phyloP scores from a whole-genome alignment of 1,140 invertebrate genomes.

The Sarcophaga bullata region DNA sequence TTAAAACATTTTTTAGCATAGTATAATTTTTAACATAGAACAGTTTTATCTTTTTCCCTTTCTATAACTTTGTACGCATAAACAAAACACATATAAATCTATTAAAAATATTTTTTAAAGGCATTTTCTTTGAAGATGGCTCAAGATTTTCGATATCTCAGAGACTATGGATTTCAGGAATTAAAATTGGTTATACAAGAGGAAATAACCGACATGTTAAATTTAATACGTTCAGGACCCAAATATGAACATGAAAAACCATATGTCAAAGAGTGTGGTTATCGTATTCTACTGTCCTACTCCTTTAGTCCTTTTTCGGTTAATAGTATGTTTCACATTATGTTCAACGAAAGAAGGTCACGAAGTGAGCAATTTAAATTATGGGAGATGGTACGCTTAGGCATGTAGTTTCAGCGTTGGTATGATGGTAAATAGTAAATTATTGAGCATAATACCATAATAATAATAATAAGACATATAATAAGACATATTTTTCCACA shows the following conservation, averaged over 20 bases:
- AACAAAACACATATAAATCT: neutral
- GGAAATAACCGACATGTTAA: constrained; percentile 69
- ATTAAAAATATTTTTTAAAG: constrained; percentile 57
- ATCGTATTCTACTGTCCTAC: constrained; percentile 66
- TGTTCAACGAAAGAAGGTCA: constrained; percentile 64
- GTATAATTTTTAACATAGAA: no score
- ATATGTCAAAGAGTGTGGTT: constrained; percentile 66
- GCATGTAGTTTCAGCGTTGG: constrained; percentile 67
- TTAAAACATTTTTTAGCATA: no score
- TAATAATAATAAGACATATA: no score
- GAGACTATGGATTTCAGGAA: constrained; percentile 74
- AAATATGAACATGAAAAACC: constrained; percentile 67
- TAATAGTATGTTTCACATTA: constrained; percentile 67
- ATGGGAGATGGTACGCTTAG: constrained; percentile 61
- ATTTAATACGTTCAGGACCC: constrained; percentile 69
- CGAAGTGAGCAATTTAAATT: constrained; percentile 64
- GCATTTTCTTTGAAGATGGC: constrained; percentile 76
- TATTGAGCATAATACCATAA: constrained; percentile 72
- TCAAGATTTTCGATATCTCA: constrained; percentile 71
- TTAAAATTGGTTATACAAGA: constrained; percentile 68
- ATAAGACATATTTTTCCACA: constrained; percentile 70
- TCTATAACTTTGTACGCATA: no score
- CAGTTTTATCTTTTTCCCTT: no score
- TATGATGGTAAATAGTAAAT: constrained; percentile 69
- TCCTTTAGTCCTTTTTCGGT: constrained; percentile 67